A percentile compares a stretch with the other conserved stretches of the same genome.
Evolutionary conservation across 2,888 invertebrate species (phyloP).

Genomic region (Caenorhabditis sp.): DNA sequence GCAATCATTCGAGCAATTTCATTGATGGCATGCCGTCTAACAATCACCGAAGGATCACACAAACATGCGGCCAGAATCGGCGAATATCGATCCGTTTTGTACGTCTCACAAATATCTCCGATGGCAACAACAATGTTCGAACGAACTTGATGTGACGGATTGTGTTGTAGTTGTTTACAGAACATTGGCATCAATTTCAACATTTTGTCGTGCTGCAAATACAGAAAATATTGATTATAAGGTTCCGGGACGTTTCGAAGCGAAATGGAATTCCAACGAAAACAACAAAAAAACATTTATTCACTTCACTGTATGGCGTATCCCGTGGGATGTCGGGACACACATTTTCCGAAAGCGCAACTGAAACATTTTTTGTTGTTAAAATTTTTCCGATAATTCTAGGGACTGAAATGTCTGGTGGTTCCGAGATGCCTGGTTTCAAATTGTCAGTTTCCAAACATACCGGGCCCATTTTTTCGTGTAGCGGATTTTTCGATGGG

Average conservation of each 20-base stretch:
- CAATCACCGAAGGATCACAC: slow-evolving; percentile 36
- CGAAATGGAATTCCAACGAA: no score
- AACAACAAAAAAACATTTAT: no score
- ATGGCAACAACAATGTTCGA: slow-evolving; percentile 28
- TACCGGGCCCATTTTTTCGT: no score
- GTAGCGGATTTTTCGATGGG: no score
- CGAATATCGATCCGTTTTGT: slow-evolving; percentile 30
- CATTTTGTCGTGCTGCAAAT: neutral
- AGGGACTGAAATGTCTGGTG: no score
- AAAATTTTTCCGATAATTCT: no score
- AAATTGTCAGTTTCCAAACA: no score
- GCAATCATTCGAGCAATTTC: slow-evolving; percentile 34
- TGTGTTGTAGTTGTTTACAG: slow-evolving; percentile 25
- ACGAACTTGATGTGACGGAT: slow-evolving; percentile 33
- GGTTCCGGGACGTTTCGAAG: neutral
- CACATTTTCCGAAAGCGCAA: no score
- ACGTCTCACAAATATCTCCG: slow-evolving; percentile 29
- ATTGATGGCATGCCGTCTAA: slow-evolving; percentile 36
- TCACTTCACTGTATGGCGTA: no score
- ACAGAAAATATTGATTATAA: neutral
- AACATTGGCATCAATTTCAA: slow-evolving; percentile 9
- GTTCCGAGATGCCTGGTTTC: no score
- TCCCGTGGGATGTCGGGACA: no score
- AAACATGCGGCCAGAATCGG: slow-evolving; percentile 24
- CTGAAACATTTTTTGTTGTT: no score